These are phyloP conservation scores for Trilocha varians DNA, from an alignment of 2,888 invertebrate species.

Conservation along the genomic window DNA sequence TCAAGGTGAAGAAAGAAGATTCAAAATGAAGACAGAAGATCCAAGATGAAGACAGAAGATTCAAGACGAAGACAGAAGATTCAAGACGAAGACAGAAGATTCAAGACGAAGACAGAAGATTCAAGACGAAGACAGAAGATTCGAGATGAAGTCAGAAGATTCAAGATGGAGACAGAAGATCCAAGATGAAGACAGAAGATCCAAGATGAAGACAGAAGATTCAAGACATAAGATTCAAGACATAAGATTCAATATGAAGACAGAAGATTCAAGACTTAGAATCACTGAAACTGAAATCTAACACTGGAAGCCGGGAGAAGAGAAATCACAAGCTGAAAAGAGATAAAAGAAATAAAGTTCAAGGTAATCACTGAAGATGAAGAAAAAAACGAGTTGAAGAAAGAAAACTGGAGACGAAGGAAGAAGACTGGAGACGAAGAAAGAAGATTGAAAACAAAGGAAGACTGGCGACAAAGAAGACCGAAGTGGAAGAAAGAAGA, in stretches of 20 bases:
- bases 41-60: slow-evolving; percentile 5
- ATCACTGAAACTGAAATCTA: too few species aligned
- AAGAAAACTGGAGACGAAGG: not conserved
- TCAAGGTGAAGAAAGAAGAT: not conserved
- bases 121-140: not conserved
- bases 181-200: not conserved
- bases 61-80: not conserved
- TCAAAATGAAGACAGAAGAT: slow-evolving; percentile 8
- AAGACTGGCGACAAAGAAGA: not conserved
- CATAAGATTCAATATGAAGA: not conserved
- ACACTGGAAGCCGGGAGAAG: too few species aligned
- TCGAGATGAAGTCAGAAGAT: not conserved
- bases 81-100: not conserved
- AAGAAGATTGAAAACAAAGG: slow-evolving; percentile 5
- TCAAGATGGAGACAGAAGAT: slow-evolving; percentile 6
- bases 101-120: not conserved
- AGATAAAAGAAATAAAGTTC: not conserved
- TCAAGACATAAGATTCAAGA: slow-evolving; percentile 5
- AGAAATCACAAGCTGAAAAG: slow-evolving; percentile 2
- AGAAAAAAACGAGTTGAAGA: slow-evolving; percentile 2
- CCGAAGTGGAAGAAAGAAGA: too few species aligned
- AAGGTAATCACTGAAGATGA: not conserved
- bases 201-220: slow-evolving; percentile 2
- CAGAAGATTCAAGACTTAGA: slow-evolving; percentile 4
- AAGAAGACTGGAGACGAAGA: not conserved